These are phyloP conservation scores for Xanthia togata DNA, from an alignment of 2,888 invertebrate genomes.

Conservation along the genomic window DNA sequence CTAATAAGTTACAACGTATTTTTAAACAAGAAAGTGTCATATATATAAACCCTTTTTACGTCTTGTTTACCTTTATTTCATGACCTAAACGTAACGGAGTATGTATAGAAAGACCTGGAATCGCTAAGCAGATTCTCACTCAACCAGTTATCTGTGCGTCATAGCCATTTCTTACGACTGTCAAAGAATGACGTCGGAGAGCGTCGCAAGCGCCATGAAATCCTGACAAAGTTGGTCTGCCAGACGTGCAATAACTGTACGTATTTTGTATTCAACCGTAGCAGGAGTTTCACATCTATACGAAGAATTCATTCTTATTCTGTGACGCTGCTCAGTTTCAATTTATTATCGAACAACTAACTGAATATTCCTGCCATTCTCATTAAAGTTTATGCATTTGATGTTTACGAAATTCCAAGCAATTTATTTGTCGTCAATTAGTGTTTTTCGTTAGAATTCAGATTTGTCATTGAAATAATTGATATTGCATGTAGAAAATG, in stretches of 20 bases:
- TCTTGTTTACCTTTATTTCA: too few species aligned
- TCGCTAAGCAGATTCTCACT: too few species aligned
- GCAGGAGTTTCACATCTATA: constrained; percentile 1
- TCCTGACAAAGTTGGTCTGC: not conserved
- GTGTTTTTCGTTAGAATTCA: constrained; percentile 17
- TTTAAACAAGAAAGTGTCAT: too few species aligned
- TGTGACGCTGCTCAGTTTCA: constrained; percentile 67
- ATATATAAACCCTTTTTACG: too few species aligned
- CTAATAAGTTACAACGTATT: too few species aligned
- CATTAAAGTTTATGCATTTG: constrained; percentile 55
- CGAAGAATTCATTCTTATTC: not conserved
- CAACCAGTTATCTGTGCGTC: too few species aligned
- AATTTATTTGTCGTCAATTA: constrained; percentile 3
- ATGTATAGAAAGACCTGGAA: too few species aligned
- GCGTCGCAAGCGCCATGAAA: not conserved
- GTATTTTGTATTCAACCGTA: not conserved
- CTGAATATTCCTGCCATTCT: constrained; percentile 49
- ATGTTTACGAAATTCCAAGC: constrained; percentile 24
- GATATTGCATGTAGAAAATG: not conserved
- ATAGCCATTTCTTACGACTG: not conserved
- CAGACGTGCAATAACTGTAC: not conserved
- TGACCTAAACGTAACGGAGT: too few species aligned
- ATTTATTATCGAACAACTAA: constrained; percentile 78
- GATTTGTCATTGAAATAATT: constrained; percentile 13
- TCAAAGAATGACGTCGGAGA: not conserved